Conservation (phyloP, 2,113 vertebrate species). For the Limnothrissa miodon region DNA sequence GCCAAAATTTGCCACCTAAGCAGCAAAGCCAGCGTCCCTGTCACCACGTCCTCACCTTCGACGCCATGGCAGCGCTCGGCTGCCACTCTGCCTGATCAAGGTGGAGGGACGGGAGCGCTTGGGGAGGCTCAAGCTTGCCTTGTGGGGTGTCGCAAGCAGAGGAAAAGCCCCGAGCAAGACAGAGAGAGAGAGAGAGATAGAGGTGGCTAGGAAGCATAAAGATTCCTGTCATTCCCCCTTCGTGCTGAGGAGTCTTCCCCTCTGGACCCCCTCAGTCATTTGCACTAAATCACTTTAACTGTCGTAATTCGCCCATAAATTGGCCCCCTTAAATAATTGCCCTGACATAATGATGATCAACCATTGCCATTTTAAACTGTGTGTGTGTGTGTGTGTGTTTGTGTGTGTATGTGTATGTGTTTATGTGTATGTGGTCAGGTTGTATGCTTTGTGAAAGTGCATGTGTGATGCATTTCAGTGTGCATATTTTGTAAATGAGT, state of each 20-base stretch:
- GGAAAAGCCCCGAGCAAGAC: background rate
- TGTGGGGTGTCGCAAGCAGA: background rate
- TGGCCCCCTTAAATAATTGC: constrained; percentile 15
- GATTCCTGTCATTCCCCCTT: background rate
- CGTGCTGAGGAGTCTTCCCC: background rate
- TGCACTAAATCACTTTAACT: constrained; percentile 21
- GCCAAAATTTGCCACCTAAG: background rate
- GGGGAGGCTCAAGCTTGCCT: background rate
- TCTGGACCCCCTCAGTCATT: constrained; percentile 8
- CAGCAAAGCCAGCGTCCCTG: background rate
- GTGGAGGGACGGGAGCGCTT: background rate
- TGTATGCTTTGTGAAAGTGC: background rate
- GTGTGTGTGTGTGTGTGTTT: background rate
- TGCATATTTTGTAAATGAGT: background rate
- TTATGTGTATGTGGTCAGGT: background rate
- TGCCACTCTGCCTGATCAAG: background rate
- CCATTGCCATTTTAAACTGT: background rate
- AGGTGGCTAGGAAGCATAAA: background rate
- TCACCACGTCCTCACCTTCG: background rate
- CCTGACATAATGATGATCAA: constrained; percentile 11
- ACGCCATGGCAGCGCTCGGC: background rate
- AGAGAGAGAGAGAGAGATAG: background rate
- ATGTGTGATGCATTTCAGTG: background rate
- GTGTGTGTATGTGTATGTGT: background rate
- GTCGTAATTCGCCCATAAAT: constrained; percentile 3